Conservation (phyloP, 2,113 vertebrate genomes). For the Aspiorhynchus laticeps region DNA sequence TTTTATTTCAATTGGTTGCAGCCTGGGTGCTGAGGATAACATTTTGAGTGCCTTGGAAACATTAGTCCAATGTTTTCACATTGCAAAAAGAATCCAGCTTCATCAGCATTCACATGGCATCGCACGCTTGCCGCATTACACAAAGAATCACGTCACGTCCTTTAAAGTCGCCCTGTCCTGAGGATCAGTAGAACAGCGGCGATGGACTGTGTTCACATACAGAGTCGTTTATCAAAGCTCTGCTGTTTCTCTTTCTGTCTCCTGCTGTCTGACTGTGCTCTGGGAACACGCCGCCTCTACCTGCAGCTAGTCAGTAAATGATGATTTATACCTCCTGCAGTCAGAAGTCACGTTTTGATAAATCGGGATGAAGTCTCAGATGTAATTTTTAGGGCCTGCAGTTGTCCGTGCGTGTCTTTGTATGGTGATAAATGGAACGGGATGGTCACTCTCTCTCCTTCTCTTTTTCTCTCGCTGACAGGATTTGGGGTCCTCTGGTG, state of each 20-base stretch:
- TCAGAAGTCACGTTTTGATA: constrained; percentile 61
- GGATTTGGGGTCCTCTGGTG: constrained; percentile 41
- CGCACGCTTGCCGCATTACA: neutral
- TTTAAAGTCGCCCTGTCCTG: constrained; percentile 41
- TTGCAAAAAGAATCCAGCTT: constrained; percentile 15
- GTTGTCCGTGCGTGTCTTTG: constrained; percentile 56
- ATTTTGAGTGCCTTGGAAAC: neutral
- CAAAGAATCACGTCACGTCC: constrained; percentile 14
- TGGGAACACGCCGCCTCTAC: constrained; percentile 33
- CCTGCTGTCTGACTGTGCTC: constrained; percentile 35
- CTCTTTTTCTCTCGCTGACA: constrained; percentile 41
- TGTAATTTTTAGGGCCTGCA: constrained; percentile 57
- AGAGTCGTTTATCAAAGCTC: constrained; percentile 49
- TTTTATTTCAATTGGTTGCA: neutral
- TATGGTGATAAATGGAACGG: constrained; percentile 62
- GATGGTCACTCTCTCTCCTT: constrained; percentile 58
- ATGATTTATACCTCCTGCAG: constrained; percentile 63
- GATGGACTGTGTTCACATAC: constrained; percentile 2
- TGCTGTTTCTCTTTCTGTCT: constrained; percentile 33
- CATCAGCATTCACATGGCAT: neutral
- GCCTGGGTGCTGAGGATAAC: neutral
- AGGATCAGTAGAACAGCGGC: constrained; percentile 33
- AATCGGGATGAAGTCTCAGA: constrained; percentile 63
- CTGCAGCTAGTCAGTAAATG: constrained; percentile 58
- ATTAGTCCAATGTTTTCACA: neutral